A percentile compares a stretch with the other conserved stretches of the same genome.
These are phyloP conservation scores for Numenius arquata DNA, from an alignment of 2,113 vertebrate species.

Conservation along the genomic window DNA sequence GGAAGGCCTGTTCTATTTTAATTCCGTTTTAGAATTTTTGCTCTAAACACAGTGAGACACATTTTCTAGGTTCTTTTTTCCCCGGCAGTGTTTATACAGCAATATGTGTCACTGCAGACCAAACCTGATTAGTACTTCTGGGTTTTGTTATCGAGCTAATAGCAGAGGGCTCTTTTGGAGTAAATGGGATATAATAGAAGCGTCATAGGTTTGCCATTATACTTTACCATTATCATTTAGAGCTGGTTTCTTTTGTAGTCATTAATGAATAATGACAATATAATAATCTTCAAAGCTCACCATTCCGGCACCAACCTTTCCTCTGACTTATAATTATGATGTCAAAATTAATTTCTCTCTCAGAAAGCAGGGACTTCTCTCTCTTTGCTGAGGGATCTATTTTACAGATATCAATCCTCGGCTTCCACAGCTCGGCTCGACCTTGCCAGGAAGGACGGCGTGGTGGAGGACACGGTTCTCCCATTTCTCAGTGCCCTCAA, in stretches of 20 bases:
- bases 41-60: background rate
- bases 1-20: background rate
- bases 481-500: background rate
- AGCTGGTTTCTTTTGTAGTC: conserved; percentile 58
- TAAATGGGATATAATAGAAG: conserved; percentile 2
- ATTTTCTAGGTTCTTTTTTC: background rate
- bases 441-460: background rate
- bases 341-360: conserved; percentile 62
- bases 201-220: conserved; percentile 26
- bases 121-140: background rate
- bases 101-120: background rate
- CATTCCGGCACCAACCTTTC: conserved; percentile 55
- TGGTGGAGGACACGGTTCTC: background rate
- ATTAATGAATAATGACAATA: conserved; percentile 68
- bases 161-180: conserved; percentile 5
- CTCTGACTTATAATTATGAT: conserved; percentile 66
- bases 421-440: background rate
- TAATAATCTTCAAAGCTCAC: conserved; percentile 64
- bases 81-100: conserved; percentile 5
- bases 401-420: conserved; percentile 35
- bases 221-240: conserved; percentile 34
- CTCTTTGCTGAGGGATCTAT: conserved; percentile 23
- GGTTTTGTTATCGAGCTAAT: conserved; percentile 39
- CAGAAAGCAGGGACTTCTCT: conserved; percentile 35
- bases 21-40: background rate